Base-by-base conservation (phyloP, 2,113 vertebrate species). In the Clupea harengus region DNA sequence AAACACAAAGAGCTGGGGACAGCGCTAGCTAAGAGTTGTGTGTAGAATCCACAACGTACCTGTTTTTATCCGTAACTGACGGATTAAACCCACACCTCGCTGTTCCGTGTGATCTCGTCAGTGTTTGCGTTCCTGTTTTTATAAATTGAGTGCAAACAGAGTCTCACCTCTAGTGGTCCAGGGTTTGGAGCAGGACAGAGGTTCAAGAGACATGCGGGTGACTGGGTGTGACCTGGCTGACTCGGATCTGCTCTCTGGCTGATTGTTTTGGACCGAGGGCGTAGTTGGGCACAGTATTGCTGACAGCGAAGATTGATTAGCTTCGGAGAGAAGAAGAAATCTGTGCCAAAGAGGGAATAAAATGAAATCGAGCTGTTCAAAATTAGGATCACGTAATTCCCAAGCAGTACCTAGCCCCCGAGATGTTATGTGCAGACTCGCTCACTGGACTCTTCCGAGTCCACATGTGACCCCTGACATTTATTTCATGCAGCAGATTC, bases 271-370 rank as follows among this genome's bases (percentile, higher is more conserved):
- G 82, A 84, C 54, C 39, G 47, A 52, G 75, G 8, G 75, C 54
- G 25, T 45, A 57, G 47, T 25, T 49, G n/a, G 85, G 75, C 22
- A 15, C 2, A 22, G 49, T 49, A 32, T 46, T 60, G 60, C 83
- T 84, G 81, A 85, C 81, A 87, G 52, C 52, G n/a, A 52, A 32
- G 46, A 84, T 87, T 87, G 82, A 87, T 89, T 75, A 75, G 46
- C 84, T 45, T 28, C 6, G 32, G 82, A 84, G 46, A 45, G 60
- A 47, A 81, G 32, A 28, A 3, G 46, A 32, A 39, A 18, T 50
- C 25, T 13, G 7, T 72, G 64, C 64, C 64, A 72, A 32, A 28
- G n/a, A 32, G 11, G 28, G 64, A 72, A 72, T 3, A 49, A 45
- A 64, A 22, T 81, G 72, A 78, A 81, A 72, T 32, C 10, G 64